These are phyloP conservation scores for Ficedula albicollis DNA, from an alignment of 2,797 vertebrate genomes.

Conservation along the genomic window DNA sequence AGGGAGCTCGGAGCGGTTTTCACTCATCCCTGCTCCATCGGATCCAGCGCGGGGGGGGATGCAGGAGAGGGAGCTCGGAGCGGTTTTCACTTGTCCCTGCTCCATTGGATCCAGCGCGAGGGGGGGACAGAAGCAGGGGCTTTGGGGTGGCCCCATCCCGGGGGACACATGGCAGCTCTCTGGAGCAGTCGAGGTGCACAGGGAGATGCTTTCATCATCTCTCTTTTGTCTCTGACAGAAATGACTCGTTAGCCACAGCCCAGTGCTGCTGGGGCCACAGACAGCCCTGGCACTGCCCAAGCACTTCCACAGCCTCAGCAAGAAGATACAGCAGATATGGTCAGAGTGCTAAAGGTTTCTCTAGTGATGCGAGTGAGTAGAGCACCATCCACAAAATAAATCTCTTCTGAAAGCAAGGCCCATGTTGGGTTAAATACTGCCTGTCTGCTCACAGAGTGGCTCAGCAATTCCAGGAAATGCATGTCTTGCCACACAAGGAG, in stretches of 20 bases:
- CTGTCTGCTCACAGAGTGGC: neutral
- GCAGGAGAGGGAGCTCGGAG: neutral
- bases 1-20: neutral
- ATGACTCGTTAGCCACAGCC: fast-evolving
- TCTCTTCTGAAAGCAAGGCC: neutral
- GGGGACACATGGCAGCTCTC: neutral
- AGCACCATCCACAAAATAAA: neutral
- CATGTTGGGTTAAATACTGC: neutral
- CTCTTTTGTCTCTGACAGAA: neutral
- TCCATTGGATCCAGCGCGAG: neutral
- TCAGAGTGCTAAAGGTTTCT: neutral
- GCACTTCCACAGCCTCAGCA: neutral
- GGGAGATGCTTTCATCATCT: neutral
- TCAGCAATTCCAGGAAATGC: neutral
- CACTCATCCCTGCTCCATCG: neutral
- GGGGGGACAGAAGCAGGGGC: neutral
- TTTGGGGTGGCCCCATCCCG: neutral
- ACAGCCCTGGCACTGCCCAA: neutral
- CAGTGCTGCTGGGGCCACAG: neutral
- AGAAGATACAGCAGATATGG: neutral
- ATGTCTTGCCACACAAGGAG: neutral
- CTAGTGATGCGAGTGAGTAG: neutral
- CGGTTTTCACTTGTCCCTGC: neutral
- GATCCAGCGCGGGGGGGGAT: neutral
- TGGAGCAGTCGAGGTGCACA: neutral